These are phyloP conservation scores for Hippocampus guttulatus DNA, from an alignment of 2,113 vertebrate species.

Conservation along the genomic window DNA sequence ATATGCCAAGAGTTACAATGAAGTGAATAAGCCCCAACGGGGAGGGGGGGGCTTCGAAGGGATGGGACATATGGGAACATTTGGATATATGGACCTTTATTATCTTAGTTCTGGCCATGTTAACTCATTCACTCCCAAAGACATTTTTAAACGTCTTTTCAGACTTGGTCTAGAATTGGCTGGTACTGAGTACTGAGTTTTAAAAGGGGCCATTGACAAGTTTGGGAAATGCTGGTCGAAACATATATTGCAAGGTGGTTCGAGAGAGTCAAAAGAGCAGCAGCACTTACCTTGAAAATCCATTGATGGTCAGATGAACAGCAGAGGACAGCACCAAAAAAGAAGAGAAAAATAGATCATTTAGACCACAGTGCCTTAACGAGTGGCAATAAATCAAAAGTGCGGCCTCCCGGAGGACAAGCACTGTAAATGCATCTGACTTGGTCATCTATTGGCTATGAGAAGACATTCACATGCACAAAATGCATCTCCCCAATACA, in stretches of 20 bases:
- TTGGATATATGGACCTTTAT: background rate
- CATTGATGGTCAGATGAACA: conserved; percentile 5
- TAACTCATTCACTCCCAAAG: background rate
- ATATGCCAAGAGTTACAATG: background rate
- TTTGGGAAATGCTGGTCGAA: background rate
- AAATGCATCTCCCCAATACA: conserved; percentile 40
- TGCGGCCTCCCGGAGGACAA: conserved; percentile 3
- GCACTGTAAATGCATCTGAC: conserved; percentile 29
- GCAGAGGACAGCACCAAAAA: conserved; percentile 17
- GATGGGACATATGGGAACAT: background rate
- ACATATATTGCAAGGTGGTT: background rate
- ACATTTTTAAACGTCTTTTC: too few species aligned
- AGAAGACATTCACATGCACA: conserved; percentile 44
- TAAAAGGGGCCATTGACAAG: background rate
- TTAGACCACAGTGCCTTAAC: conserved; percentile 3
- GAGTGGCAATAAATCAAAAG: conserved; percentile 24
- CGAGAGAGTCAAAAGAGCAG: background rate
- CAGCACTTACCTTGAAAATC: conserved; percentile 40
- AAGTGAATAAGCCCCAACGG: background rate
- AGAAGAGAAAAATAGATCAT: conserved; percentile 20
- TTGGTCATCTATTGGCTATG: conserved; percentile 61
- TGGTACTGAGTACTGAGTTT: too few species aligned
- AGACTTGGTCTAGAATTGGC: too few species aligned
- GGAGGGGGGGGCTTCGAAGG: background rate
- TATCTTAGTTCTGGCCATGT: background rate